Percentiles rank a stretch among this genome's conserved stretches.
phyloP scores from a whole-genome alignment of 1,140 invertebrate species.

The Aphelenchoides besseyi region DNA sequence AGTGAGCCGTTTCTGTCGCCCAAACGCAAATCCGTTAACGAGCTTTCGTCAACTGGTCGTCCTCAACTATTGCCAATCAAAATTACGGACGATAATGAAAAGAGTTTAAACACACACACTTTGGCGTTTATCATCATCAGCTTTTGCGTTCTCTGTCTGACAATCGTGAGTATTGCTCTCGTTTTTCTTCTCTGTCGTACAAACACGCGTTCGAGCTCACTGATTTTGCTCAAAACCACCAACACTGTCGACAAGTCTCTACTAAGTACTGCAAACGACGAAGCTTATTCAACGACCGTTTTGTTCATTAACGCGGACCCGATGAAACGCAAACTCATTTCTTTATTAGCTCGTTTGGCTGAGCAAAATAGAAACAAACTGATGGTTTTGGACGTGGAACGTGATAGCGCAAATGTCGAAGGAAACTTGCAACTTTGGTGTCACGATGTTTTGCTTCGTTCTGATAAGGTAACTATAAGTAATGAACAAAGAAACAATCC shows the following conservation, averaged over 20 bases:
- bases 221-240: conserved; percentile 8
- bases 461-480: conserved; percentile 27
- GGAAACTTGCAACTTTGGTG: conserved; percentile 35
- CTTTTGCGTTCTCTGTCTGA: background rate
- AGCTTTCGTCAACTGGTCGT: too few relatives aligned
- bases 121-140: conserved; percentile 1
- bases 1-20: background rate
- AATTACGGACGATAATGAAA: too few relatives aligned
- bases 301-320: conserved; percentile 13
- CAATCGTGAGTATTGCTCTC: background rate
- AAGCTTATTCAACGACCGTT: background rate
- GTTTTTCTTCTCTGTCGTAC: background rate
- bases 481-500: background rate
- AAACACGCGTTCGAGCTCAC: background rate
- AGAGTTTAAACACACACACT: too few relatives aligned
- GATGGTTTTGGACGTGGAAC: background rate
- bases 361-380: background rate
- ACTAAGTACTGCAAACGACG: background rate
- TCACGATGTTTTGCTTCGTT: conserved; percentile 18
- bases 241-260: background rate
- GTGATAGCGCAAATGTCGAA: conserved; percentile 22
- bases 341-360: background rate
- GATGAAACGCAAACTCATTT: background rate
- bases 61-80: too few relatives aligned
- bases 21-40: background rate